Conservation (phyloP, 2,797 vertebrate species). For the Schizopygopsis pylzovi region DNA sequence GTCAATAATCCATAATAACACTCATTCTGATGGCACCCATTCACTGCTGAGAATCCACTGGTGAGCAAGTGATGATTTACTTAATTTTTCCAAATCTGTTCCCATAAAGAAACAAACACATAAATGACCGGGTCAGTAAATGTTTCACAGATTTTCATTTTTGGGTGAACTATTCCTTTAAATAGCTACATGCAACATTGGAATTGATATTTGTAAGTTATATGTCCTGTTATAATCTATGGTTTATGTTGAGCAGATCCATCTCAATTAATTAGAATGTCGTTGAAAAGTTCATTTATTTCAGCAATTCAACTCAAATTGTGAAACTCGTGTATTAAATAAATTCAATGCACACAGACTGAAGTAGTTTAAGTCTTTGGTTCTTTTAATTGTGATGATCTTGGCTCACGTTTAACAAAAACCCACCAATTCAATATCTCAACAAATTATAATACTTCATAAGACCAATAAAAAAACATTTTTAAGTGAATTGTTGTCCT, state of each 20-base stretch:
- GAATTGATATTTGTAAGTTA: not conserved
- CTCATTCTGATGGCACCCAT: not conserved
- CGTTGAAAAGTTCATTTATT: too few relatives aligned
- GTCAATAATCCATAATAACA: not conserved
- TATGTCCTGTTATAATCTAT: not conserved
- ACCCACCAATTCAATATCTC: too few relatives aligned
- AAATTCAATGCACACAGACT: too few relatives aligned
- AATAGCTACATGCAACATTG: not conserved
- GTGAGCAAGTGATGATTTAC: not conserved
- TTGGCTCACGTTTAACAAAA: too few relatives aligned
- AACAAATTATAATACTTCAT: too few relatives aligned
- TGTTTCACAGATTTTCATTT: not conserved
- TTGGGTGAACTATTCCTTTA: not conserved
- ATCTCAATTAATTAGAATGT: too few relatives aligned
- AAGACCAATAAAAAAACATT: too few relatives aligned
- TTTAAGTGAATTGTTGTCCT: too few relatives aligned
- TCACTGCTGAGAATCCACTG: not conserved
- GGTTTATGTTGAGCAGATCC: not conserved
- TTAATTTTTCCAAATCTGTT: not conserved
- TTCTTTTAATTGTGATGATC: too few relatives aligned
- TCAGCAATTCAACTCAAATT: too few relatives aligned
- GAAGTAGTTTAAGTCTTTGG: too few relatives aligned
- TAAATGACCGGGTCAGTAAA: not conserved
- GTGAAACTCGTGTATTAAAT: too few relatives aligned
- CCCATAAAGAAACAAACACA: not conserved